Conservation (phyloP, 2,797 vertebrate species). For the Pangasius larnaudii region DNA sequence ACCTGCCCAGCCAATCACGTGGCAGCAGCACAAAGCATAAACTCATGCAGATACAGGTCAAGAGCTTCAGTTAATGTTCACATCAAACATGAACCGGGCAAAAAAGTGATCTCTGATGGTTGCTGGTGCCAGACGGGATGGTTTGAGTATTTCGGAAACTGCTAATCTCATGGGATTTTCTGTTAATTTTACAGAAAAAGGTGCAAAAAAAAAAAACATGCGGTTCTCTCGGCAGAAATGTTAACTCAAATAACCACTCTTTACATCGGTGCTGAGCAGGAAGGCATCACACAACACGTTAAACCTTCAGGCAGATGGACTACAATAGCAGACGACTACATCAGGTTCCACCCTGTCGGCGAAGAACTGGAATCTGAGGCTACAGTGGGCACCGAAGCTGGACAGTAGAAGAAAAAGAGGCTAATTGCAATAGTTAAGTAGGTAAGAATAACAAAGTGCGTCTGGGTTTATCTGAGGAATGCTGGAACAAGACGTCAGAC, state of each 20-base stretch:
- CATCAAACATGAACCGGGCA: background rate
- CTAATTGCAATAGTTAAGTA: slow-evolving; percentile 68
- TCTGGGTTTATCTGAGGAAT: slow-evolving; percentile 78
- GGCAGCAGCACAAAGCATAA: background rate
- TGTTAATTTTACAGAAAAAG: background rate
- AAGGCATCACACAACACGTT: background rate
- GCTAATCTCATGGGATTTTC: background rate
- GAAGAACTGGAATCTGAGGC: background rate
- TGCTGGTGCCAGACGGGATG: background rate
- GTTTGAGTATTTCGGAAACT: background rate
- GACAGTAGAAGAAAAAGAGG: no score
- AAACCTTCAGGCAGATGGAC: background rate
- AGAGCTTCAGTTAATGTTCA: background rate
- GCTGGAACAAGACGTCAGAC: slow-evolving; percentile 68
- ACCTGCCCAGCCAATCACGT: background rate
- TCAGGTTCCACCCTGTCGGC: background rate
- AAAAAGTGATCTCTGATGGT: background rate
- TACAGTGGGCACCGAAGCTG: background rate
- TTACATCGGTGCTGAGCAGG: background rate
- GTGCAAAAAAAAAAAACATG: background rate
- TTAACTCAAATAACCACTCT: background rate
- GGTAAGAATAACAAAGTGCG: slow-evolving; percentile 77
- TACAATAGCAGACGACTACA: background rate
- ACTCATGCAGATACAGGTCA: background rate
- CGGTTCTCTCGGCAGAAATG: background rate